These are phyloP conservation scores for Brevimyrus niger DNA, from an alignment of 2,113 vertebrate genomes.

Conservation along the genomic window DNA sequence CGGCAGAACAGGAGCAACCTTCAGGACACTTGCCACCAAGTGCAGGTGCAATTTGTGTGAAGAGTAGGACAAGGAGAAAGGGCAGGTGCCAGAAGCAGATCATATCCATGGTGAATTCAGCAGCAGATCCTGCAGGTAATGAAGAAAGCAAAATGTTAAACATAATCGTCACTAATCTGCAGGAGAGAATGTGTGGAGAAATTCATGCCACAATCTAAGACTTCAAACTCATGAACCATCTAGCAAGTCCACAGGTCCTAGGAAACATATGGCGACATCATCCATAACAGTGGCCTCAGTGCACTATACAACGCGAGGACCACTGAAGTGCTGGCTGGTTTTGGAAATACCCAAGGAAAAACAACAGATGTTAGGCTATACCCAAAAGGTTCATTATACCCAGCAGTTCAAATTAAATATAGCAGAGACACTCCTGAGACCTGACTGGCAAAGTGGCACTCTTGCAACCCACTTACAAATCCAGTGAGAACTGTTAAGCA, in stretches of 20 bases:
- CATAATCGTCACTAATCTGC: not conserved
- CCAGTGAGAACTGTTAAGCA: not conserved
- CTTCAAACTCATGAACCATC: not conserved
- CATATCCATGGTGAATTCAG: slow-evolving; percentile 19
- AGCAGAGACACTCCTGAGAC: not conserved
- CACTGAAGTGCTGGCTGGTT: not conserved
- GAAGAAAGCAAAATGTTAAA: not conserved
- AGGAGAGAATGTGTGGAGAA: not conserved
- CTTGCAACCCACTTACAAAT: not conserved
- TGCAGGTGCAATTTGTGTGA: slow-evolving; percentile 36
- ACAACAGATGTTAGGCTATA: not conserved
- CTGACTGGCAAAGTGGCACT: not conserved
- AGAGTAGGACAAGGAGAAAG: slow-evolving; percentile 44
- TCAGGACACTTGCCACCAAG: slow-evolving; percentile 48
- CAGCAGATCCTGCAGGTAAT: not conserved
- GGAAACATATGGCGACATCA: not conserved
- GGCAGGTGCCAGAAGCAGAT: slow-evolving; percentile 30
- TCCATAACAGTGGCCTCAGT: not conserved
- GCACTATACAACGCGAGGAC: not conserved
- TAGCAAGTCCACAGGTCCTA: not conserved
- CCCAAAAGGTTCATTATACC: not conserved
- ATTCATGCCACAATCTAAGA: not conserved
- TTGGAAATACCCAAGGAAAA: not conserved
- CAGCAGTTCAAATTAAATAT: not conserved
- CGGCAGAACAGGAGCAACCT: slow-evolving; percentile 47